A percentile compares a stretch with the other conserved stretches of the same genome.
Conservation (phyloP, 92 coral and sea anemone genomes). For the Chrysogorgia sp. region DNA sequence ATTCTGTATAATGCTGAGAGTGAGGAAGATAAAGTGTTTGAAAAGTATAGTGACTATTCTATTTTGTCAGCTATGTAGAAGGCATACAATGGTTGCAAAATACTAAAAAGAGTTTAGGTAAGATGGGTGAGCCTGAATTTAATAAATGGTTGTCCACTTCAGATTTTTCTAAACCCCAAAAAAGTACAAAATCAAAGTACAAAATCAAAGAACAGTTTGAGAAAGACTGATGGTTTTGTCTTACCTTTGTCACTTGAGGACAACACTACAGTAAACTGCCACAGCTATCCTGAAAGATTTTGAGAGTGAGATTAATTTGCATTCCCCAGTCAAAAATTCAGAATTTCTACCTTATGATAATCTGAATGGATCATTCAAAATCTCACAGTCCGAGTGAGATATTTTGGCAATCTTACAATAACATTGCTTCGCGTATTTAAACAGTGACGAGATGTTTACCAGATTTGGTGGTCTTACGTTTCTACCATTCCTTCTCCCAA, state of each 20-base stretch:
- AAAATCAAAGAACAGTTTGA: slow-evolving; percentile 15
- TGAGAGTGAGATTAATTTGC: slow-evolving; percentile 40
- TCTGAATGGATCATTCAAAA: slow-evolving; percentile 36
- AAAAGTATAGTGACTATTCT: slow-evolving; percentile 26
- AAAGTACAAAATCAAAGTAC: slow-evolving; percentile 50
- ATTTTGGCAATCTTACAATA: slow-evolving; percentile 49
- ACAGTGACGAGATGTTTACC: slow-evolving; percentile 46
- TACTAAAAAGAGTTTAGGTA: slow-evolving; percentile 11
- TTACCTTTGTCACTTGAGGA: slow-evolving; percentile 60
- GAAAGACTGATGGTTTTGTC: slow-evolving; percentile 43
- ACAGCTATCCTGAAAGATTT: slow-evolving; percentile 48
- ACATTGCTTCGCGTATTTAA: slow-evolving; percentile 31
- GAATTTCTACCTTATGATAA: slow-evolving; percentile 59
- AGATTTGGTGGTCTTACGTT: slow-evolving; percentile 41
- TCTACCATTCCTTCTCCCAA: slow-evolving; percentile 38
- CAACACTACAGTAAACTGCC: slow-evolving; percentile 51
- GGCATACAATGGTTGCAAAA: slow-evolving; percentile 42
- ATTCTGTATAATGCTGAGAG: slow-evolving; percentile 32
- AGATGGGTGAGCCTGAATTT: slow-evolving; percentile 46
- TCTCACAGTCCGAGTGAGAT: slow-evolving; percentile 36
- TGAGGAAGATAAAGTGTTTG: slow-evolving; percentile 35
- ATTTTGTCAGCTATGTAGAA: slow-evolving; percentile 39
- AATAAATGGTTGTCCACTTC: slow-evolving; percentile 19
- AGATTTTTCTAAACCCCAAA: slow-evolving; percentile 19
- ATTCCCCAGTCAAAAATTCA: slow-evolving; percentile 28